Conservation (phyloP, 2,888 invertebrate species). For the Calephelis perditalis region DNA sequence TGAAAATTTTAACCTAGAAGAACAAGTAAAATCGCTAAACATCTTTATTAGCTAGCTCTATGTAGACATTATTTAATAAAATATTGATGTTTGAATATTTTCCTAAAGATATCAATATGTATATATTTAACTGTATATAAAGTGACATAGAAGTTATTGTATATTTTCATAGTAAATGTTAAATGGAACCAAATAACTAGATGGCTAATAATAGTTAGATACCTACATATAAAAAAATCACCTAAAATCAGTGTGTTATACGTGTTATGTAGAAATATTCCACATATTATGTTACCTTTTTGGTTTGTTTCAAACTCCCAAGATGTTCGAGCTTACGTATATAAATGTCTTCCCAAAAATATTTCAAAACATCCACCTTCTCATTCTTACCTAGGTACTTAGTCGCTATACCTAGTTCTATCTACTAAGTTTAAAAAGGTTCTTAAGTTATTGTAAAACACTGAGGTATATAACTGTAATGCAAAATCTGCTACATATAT, state of each 20-base stretch:
- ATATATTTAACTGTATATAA: constrained; percentile 46
- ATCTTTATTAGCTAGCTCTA: neutral
- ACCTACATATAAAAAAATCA: constrained; percentile 8
- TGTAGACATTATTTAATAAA: constrained; percentile 5
- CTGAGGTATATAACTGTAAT: constrained; percentile 21
- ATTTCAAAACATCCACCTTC: neutral
- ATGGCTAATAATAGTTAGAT: constrained; percentile 21
- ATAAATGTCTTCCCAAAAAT: constrained; percentile 4
- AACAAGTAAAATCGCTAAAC: too few relatives aligned
- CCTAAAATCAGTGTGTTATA: neutral
- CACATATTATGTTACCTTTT: neutral
- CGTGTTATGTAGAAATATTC: neutral
- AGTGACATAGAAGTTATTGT: constrained; percentile 53
- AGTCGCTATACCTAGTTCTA: neutral
- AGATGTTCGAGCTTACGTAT: constrained; percentile 5
- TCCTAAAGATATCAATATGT: constrained; percentile 44
- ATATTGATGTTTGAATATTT: constrained; percentile 34
- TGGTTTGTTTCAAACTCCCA: neutral
- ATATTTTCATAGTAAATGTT: constrained; percentile 76
- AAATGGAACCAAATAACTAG: constrained; percentile 71
- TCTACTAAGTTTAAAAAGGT: too few relatives aligned
- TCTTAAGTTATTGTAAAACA: constrained; percentile 43
- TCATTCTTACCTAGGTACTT: neutral
- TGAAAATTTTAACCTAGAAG: too few relatives aligned
- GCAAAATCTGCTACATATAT: too few relatives aligned